Evolutionary conservation across 2,113 vertebrate species (phyloP).

Genomic region (Stegostoma tigrinum): DNA sequence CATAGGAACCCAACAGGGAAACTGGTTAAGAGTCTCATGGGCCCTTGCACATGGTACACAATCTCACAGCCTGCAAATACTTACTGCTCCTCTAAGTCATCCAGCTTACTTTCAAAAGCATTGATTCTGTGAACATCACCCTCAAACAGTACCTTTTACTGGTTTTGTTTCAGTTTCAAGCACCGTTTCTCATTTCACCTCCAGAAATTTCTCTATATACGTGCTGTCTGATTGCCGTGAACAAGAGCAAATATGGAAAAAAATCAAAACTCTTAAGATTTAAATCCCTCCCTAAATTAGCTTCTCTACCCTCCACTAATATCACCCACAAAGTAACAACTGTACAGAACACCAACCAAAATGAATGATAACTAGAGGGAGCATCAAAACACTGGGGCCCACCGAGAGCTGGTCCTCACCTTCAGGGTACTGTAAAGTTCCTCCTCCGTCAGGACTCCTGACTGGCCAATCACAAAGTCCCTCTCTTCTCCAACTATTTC

Average conservation of each 20-base stretch:
- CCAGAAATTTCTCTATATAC: not conserved
- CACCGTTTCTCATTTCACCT: not conserved
- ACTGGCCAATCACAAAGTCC: constrained; percentile 71
- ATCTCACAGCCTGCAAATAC: not conserved
- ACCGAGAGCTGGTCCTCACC: constrained; percentile 52
- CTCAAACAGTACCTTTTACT: not conserved
- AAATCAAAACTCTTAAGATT: not conserved
- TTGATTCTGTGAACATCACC: not conserved
- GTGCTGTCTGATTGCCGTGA: not conserved
- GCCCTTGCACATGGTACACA: not conserved
- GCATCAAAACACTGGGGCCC: not conserved
- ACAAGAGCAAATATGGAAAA: not conserved
- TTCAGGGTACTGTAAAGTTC: constrained; percentile 73
- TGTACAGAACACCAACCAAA: not conserved
- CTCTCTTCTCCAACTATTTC: constrained; percentile 73
- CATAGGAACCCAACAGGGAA: no score
- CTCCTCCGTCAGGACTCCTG: constrained; percentile 74
- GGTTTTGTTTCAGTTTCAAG: no score
- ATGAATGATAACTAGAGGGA: not conserved
- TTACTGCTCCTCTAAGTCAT: not conserved
- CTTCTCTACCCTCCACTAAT: not conserved
- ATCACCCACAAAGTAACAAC: not conserved
- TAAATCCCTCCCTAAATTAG: not conserved
- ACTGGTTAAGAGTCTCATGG: not conserved
- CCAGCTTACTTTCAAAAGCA: not conserved